Conservation (phyloP, 2,888 invertebrate genomes). For the Diadegma fenestrale region DNA sequence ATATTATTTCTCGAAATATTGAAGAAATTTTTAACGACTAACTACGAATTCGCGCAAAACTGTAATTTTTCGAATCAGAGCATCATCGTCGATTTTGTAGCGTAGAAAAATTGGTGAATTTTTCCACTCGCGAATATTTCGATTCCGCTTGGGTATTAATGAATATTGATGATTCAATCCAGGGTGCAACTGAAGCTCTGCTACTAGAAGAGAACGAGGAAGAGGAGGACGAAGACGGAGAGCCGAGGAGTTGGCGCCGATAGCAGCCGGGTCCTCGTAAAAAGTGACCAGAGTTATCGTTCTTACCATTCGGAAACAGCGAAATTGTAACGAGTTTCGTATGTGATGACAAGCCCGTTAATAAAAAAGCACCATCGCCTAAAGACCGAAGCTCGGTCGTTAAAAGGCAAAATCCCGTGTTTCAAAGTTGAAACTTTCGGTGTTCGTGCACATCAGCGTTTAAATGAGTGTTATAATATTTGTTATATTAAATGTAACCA, state of each 20-base stretch:
- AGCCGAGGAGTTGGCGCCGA: slow-evolving; percentile 96
- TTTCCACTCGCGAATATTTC: not conserved
- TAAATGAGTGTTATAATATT: slow-evolving; percentile 82
- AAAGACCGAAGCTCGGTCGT: slow-evolving; percentile 75
- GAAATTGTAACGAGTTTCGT: slow-evolving; percentile 72
- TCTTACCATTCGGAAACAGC: slow-evolving; percentile 74
- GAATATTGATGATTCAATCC: not conserved
- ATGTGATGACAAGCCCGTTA: slow-evolving; percentile 72
- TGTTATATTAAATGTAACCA: slow-evolving; percentile 78
- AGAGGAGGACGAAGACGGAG: slow-evolving; percentile 94
- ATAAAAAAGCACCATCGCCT: slow-evolving; percentile 70
- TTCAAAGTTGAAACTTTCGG: slow-evolving; percentile 65
- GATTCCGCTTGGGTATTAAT: slow-evolving; percentile 11
- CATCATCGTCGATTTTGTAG: not conserved
- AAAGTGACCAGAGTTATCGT: slow-evolving; percentile 71
- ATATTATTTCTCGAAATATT: not conserved
- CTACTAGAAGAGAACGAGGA: slow-evolving; percentile 93
- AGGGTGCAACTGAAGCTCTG: slow-evolving; percentile 87
- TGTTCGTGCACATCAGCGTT: slow-evolving; percentile 76
- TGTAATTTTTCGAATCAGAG: not conserved
- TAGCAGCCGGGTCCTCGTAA: slow-evolving; percentile 85
- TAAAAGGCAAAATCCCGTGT: slow-evolving; percentile 73
- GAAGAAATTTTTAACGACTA: not conserved
- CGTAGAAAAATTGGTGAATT: not conserved
- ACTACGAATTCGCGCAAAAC: not conserved